Base-by-base conservation (phyloP, 2,797 vertebrate genomes). In the Semotilus atromaculatus region DNA sequence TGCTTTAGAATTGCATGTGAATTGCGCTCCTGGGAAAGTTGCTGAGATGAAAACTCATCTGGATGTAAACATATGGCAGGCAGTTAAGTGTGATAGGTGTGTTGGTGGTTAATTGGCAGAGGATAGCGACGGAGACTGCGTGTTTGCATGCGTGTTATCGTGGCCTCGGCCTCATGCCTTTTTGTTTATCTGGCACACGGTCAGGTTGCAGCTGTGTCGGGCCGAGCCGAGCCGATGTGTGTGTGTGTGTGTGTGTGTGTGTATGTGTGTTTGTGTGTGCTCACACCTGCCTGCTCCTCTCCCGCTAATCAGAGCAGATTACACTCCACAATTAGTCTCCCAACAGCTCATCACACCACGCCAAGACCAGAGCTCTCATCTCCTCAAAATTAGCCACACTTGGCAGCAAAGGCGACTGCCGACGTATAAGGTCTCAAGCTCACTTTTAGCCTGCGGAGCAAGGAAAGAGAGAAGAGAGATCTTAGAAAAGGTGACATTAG, bases 241-340 rank as follows among this genome's bases (percentile, higher is more conserved):
- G 84, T 81, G 74, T 68, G 70, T 81, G 74, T 68, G 70, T 81
- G 74, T 68, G 70, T 86, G 84, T 80, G 78, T 68, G 74, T 58
- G 84, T 78, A 74, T 84, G 84, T 81, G 78, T 68, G 74, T 68
- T 82, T 80, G 78, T 86, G 84, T 81, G 74, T 68, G 70, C 73
- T 71, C 86, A 89, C 87, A 89, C 87, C 90, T 90, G 88, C 88
- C 82, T 60, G 66, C 80, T 87, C 78, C 77, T 85, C 66, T 85
- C 83, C 83, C 58, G 55, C 84, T 89, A 92, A 91, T 91, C 89
- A 90, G 86, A 87, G 88, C 86, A 88, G 88, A 90, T 90, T 88
- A 89, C 88, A 80, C 81, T 82, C 85, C 70, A 87, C 89, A 90
- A 91, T 92, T 92, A 91, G 88, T 86, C 84, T 88, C 86, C 80